phyloP scores from a whole-genome alignment of 2,888 invertebrate genomes.

The Bimastos eiseni region DNA sequence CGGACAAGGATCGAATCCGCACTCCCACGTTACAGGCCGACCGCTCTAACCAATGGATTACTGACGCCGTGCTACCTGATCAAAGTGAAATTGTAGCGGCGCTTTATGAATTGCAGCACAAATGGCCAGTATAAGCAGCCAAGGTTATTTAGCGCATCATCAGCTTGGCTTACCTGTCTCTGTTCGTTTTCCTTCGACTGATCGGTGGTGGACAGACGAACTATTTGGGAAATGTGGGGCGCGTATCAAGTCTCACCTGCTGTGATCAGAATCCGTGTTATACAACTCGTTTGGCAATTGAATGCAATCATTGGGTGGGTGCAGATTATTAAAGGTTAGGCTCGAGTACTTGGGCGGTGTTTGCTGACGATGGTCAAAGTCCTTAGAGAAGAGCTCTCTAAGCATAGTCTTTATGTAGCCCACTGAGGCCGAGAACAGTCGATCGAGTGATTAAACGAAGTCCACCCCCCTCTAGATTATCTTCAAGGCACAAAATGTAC shows the following conservation, averaged over 20 bases:
- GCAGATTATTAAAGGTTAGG: background rate
- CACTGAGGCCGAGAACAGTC: background rate
- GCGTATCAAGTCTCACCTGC: constrained; percentile 2
- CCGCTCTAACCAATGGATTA: background rate
- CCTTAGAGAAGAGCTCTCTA: background rate
- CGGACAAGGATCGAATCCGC: too few relatives aligned
- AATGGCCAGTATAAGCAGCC: background rate
- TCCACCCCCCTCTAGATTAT: background rate
- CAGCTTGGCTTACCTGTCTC: background rate
- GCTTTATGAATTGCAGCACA: background rate
- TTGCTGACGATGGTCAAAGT: background rate
- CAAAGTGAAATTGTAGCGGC: too few relatives aligned
- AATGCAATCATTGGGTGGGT: constrained; percentile 6
- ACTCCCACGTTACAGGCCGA: too few relatives aligned
- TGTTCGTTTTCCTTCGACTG: background rate
- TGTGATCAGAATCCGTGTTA: background rate
- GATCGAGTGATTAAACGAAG: background rate
- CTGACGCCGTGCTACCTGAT: too few relatives aligned
- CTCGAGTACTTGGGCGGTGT: background rate
- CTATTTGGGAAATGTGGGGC: background rate
- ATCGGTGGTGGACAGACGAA: background rate
- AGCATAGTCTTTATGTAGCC: background rate
- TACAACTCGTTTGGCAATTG: background rate
- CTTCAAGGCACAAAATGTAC: background rate
- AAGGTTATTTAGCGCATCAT: background rate